Conservation (phyloP, 2,888 invertebrate genomes). For the Pollenia labialis region DNA sequence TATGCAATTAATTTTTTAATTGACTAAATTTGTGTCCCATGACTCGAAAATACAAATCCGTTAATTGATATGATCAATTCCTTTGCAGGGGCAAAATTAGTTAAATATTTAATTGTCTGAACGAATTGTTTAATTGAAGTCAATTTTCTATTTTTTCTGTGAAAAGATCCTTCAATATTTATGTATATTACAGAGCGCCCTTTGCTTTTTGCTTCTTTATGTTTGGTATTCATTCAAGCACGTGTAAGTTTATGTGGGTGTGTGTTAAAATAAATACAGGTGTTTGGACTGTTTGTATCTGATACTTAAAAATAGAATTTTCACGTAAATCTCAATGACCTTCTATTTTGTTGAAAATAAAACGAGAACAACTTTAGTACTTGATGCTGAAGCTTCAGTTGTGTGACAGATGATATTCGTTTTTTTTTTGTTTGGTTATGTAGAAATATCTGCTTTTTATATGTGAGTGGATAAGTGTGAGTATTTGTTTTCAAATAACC, state of each 20-base stretch:
- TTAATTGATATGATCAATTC: no score
- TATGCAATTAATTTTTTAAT: no score
- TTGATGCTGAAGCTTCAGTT: not conserved
- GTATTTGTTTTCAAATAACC: not conserved
- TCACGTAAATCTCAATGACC: conserved; percentile 37
- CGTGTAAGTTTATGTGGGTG: not conserved
- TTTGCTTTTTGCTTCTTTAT: no score
- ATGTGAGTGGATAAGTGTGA: not conserved
- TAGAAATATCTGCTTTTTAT: not conserved
- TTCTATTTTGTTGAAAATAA: conserved; percentile 25
- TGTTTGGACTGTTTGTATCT: not conserved
- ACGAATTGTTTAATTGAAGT: no score
- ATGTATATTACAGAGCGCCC: no score
- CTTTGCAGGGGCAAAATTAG: no score
- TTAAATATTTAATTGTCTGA: no score
- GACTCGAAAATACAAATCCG: no score
- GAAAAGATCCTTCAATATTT: no score
- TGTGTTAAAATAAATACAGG: not conserved
- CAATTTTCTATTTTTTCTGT: no score
- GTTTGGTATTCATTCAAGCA: no score
- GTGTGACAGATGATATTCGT: conserved; percentile 42
- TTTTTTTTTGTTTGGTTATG: not conserved
- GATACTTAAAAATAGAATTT: not conserved
- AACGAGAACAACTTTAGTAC: conserved; percentile 12
- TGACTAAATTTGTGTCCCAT: no score